These are phyloP conservation scores for Falco punctatus DNA, from an alignment of 2,113 vertebrate genomes.

Conservation along the genomic window DNA sequence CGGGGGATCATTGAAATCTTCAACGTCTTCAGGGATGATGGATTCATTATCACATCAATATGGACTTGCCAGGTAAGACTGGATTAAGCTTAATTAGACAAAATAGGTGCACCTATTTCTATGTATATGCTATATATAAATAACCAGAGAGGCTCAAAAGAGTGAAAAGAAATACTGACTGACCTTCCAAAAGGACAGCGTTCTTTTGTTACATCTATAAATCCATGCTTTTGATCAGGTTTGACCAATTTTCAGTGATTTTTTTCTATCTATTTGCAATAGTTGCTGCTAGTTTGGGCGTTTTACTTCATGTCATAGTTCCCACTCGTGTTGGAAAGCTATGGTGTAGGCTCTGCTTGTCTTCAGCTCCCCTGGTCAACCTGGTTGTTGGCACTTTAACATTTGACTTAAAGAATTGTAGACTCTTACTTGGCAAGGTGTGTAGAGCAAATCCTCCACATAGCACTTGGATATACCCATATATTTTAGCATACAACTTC, in stretches of 20 bases:
- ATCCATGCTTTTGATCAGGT: neutral
- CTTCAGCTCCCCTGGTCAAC: neutral
- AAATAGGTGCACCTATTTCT: neutral
- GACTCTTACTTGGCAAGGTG: neutral
- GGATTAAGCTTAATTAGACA: neutral
- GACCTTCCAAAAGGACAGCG: neutral
- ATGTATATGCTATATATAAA: neutral
- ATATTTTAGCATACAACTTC: neutral
- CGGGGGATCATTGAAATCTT: slow-evolving; percentile 87
- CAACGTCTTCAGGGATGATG: slow-evolving; percentile 84
- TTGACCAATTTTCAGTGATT: neutral
- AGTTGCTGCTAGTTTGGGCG: neutral
- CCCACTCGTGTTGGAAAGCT: neutral
- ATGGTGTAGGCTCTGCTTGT: neutral
- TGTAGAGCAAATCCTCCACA: neutral
- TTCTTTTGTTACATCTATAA: neutral
- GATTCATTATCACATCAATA: slow-evolving; percentile 84
- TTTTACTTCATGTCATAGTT: neutral
- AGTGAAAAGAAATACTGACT: neutral
- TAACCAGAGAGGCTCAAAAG: neutral
- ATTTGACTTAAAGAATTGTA: neutral
- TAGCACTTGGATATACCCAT: neutral
- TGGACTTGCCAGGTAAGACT: slow-evolving; percentile 86
- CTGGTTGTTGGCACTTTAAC: neutral
- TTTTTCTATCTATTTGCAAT: accelerated